phyloP scores from a whole-genome alignment of 2,888 invertebrate species.

The Gastrophysa polygoni region DNA sequence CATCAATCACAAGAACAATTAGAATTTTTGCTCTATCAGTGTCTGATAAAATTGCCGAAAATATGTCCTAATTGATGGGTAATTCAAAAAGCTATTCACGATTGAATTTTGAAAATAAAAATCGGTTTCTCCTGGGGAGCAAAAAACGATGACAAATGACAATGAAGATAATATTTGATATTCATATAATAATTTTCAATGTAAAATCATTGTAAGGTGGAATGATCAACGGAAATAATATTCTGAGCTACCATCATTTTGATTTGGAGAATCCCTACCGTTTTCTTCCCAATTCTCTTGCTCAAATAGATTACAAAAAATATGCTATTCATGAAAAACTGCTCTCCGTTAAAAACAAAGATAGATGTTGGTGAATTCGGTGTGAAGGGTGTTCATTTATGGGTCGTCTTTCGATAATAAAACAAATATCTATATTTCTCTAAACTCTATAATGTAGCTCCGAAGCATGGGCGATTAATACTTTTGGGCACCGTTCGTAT shows the following conservation, averaged over 20 bases:
- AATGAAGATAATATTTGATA: no score
- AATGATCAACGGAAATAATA: neutral
- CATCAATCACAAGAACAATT: no score
- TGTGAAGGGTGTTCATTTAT: conserved; percentile 23
- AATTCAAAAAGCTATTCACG: no score
- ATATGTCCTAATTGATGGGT: no score
- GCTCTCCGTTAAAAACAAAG: neutral
- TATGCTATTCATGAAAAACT: conserved; percentile 7
- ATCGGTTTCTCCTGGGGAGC: no score
- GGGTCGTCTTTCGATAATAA: conserved; percentile 27
- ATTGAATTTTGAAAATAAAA: no score
- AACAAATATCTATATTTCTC: conserved; percentile 24
- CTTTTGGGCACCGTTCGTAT: neutral
- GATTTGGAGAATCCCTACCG: neutral
- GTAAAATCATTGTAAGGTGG: no score
- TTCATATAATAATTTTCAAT: no score
- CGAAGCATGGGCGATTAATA: neutral
- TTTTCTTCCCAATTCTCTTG: conserved; percentile 11
- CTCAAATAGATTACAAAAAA: conserved; percentile 9
- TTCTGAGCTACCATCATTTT: neutral
- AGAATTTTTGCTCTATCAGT: neutral
- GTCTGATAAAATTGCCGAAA: no score
- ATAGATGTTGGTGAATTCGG: conserved; percentile 9
- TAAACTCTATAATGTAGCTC: conserved; percentile 3
- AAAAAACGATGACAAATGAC: no score